Evolutionary conservation across 2,888 invertebrate species (phyloP).

Genomic region (Lepidochitona cinerea): DNA sequence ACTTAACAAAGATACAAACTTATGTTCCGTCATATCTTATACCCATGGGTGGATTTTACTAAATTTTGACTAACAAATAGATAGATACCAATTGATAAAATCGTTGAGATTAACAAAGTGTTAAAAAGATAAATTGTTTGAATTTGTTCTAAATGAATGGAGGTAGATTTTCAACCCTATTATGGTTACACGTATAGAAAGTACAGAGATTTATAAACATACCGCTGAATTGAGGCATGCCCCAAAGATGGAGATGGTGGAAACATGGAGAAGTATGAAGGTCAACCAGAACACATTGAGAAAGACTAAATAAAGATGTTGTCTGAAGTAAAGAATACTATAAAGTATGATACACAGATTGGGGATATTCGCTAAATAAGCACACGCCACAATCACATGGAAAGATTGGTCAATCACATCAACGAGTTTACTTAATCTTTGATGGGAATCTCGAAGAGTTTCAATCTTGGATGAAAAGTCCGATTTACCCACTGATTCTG

Average conservation of each 20-base stretch:
- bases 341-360: slow-evolving; percentile 41
- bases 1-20: too few relatives aligned
- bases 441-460: slow-evolving; percentile 47
- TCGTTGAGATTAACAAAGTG: too few relatives aligned
- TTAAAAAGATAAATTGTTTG: too few relatives aligned
- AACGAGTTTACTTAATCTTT: slow-evolving; percentile 35
- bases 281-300: slow-evolving; percentile 41
- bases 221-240: slow-evolving; percentile 44
- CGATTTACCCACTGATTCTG: neutral
- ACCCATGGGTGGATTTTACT: too few relatives aligned
- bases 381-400: slow-evolving; percentile 34
- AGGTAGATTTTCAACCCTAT: too few relatives aligned
- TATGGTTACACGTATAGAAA: too few relatives aligned
- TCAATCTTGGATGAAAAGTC: slow-evolving; percentile 31
- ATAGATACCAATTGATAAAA: too few relatives aligned
- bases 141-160: too few relatives aligned
- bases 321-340: slow-evolving; percentile 35
- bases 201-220: too few relatives aligned
- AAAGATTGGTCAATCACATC: slow-evolving; percentile 35
- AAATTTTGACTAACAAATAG: too few relatives aligned
- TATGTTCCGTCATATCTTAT: too few relatives aligned
- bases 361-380: slow-evolving; percentile 35
- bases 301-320: slow-evolving; percentile 32
- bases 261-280: slow-evolving; percentile 38
- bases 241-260: slow-evolving; percentile 33